Percentiles rank a stretch among this genome's conserved stretches.
Evolutionary conservation across 1,140 invertebrate species (phyloP).

Genomic region (Nilaparvata lugens): DNA sequence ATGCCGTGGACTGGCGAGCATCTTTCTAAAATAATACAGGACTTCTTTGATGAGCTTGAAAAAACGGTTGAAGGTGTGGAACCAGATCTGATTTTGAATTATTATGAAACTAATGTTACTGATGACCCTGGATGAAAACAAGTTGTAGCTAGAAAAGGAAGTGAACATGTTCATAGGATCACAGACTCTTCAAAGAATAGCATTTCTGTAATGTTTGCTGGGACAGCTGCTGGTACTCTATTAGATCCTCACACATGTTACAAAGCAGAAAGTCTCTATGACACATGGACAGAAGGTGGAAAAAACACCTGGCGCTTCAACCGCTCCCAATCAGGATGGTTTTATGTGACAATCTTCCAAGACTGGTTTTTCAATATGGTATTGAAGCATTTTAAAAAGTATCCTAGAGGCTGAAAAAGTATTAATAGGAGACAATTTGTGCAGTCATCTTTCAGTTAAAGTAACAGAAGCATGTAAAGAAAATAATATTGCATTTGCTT

Average conservation of each 20-base stretch:
- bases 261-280: constrained; percentile 27
- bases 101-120: constrained; percentile 36
- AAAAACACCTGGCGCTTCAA: constrained; percentile 27
- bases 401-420: constrained; percentile 5
- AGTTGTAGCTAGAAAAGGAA: constrained; percentile 30
- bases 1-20: too few relatives aligned
- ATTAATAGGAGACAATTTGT: constrained; percentile 33
- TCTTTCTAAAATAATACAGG: constrained; percentile 18
- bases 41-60: constrained; percentile 30
- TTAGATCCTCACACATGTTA: constrained; percentile 32
- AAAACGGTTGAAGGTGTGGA: constrained; percentile 26
- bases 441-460: constrained; percentile 22
- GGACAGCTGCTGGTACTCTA: constrained; percentile 24
- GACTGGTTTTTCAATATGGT: constrained; percentile 24
- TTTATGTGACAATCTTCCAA: constrained; percentile 27
- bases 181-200: constrained; percentile 29
- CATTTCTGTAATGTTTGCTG: constrained; percentile 32
- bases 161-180: constrained; percentile 29
- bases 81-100: constrained; percentile 33
- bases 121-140: constrained; percentile 35
- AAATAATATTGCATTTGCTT: background rate
- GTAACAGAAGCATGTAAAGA: background rate
- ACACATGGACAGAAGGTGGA: constrained; percentile 29
- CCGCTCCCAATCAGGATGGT: constrained; percentile 31
- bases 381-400: constrained; percentile 5